Percentiles rank a stretch among this genome's conserved stretches.
phyloP scores from a whole-genome alignment of 2,797 vertebrate genomes.

The Chloroceryle amazona region DNA sequence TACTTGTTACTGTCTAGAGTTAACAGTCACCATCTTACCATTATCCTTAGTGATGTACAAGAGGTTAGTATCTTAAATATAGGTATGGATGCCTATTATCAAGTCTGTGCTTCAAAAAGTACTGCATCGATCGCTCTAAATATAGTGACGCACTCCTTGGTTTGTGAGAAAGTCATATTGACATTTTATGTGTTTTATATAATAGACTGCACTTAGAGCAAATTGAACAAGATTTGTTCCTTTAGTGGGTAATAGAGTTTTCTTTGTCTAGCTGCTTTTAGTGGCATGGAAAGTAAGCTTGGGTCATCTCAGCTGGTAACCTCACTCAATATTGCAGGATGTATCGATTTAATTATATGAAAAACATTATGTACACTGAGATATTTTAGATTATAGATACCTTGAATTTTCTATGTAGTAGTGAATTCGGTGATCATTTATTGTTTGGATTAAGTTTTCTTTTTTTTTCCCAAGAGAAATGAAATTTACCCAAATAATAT shows the following conservation, averaged over 20 bases:
- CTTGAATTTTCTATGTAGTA: neutral
- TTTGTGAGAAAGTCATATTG: neutral
- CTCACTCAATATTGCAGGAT: neutral
- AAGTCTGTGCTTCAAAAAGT: neutral
- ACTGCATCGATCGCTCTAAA: neutral
- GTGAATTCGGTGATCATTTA: neutral
- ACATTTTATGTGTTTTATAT: neutral
- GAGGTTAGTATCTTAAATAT: neutral
- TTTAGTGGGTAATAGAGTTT: neutral
- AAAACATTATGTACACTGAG: neutral
- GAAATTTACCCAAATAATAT: neutral
- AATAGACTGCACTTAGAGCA: neutral
- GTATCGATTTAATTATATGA: neutral
- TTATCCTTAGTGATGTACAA: neutral
- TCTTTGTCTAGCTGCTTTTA: neutral
- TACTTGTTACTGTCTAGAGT: neutral
- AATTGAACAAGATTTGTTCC: neutral
- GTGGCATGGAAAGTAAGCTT: neutral
- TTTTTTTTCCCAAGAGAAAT: neutral
- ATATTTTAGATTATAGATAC: neutral
- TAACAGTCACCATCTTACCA: neutral
- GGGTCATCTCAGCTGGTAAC: neutral
- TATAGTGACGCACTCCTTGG: rapidly evolving
- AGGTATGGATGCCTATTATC: neutral
- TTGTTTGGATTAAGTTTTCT: neutral